phyloP scores from a whole-genome alignment of 2,888 invertebrate species.

The Octodonta nipae region DNA sequence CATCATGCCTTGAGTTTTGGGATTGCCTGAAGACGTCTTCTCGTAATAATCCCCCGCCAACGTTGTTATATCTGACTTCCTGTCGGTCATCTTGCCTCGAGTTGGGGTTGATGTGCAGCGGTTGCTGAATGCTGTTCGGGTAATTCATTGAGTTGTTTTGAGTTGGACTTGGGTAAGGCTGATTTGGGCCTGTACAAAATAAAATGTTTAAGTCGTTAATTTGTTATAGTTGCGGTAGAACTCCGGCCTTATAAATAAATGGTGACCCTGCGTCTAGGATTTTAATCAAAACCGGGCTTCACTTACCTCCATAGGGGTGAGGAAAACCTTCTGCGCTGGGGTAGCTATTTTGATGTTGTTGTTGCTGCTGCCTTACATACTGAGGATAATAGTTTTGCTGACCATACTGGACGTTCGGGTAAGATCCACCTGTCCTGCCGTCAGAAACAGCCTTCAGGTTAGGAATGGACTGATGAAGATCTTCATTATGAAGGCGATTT shows the following conservation, averaged over 20 bases:
- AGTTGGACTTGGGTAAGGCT: conserved; percentile 26
- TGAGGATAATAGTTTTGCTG: conserved; percentile 11
- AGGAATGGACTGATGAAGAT: conserved; percentile 36
- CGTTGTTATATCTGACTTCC: conserved; percentile 22
- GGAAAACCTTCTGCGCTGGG: conserved; percentile 11
- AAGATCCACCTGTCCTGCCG: conserved; percentile 27
- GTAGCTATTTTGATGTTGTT: conserved; percentile 12
- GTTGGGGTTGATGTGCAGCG: conserved; percentile 24
- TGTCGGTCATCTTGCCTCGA: conserved; percentile 13
- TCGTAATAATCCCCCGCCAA: conserved; percentile 24
- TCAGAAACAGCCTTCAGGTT: conserved; percentile 31
- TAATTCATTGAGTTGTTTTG: conserved; percentile 19
- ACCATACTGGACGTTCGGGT: conserved; percentile 21
- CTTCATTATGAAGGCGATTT: conserved; percentile 20
- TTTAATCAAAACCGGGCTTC: too few species aligned
- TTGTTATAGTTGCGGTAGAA: too few species aligned
- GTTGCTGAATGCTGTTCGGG: conserved; percentile 22
- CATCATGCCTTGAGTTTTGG: conserved; percentile 26
- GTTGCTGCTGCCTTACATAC: conserved; percentile 5
- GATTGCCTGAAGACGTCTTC: conserved; percentile 32
- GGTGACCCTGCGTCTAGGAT: too few species aligned
- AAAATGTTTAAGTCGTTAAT: too few species aligned
- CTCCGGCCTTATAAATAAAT: too few species aligned
- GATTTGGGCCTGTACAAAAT: conserved; percentile 14
- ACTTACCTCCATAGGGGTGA: conserved; percentile 1